Percentiles rank a stretch among this genome's conserved stretches.
Evolutionary conservation across 2,113 vertebrate genomes (phyloP).

Genomic region (Atherinomorus stipes): DNA sequence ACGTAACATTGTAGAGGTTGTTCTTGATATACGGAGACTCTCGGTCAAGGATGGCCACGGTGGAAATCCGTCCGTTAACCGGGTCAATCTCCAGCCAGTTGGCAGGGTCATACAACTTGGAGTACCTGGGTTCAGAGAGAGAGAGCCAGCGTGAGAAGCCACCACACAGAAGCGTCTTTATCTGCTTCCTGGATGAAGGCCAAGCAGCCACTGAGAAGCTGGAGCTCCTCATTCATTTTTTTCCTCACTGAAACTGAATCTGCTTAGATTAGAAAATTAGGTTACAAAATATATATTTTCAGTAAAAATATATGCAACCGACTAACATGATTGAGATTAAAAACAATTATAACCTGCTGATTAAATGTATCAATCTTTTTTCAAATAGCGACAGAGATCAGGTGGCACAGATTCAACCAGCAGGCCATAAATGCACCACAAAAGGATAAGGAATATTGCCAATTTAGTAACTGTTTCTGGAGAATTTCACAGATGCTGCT

Average conservation of each 20-base stretch:
- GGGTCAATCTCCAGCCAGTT: constrained; percentile 96
- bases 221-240: constrained; percentile 31
- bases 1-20: constrained; percentile 96
- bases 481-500: neutral
- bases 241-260: neutral
- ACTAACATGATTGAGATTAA: too few relatives aligned
- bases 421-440: neutral
- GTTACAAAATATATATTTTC: too few relatives aligned
- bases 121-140: constrained; percentile 85
- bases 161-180: constrained; percentile 50
- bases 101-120: constrained; percentile 94
- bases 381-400: too few relatives aligned
- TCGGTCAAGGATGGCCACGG: constrained; percentile 92
- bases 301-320: too few relatives aligned
- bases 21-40: constrained; percentile 96
- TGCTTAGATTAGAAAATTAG: too few relatives aligned
- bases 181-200: constrained; percentile 37
- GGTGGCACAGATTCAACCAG: neutral
- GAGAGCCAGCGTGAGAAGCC: constrained; percentile 47
- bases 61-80: constrained; percentile 90
- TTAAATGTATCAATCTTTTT: constrained; percentile 8
- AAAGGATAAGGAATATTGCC: neutral
- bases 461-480: constrained; percentile 12
- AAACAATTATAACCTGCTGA: constrained; percentile 2
- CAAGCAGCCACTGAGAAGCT: constrained; percentile 33